Evolutionary conservation across 2,113 vertebrate species (phyloP).

Genomic region (Clupea harengus): DNA sequence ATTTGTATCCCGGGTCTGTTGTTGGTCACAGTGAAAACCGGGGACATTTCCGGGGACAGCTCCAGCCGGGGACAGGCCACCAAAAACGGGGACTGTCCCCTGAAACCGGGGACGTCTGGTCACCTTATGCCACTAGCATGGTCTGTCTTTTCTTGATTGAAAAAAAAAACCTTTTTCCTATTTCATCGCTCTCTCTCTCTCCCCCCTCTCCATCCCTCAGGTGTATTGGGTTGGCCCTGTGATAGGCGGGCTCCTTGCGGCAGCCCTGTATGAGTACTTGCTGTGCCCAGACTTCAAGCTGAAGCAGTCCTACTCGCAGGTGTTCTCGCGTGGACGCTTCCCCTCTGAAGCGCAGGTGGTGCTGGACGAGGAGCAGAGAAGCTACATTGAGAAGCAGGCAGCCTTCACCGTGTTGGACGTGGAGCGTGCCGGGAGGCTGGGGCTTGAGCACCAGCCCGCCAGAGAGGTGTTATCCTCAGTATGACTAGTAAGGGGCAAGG

Average conservation of each 20-base stretch:
- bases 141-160: neutral
- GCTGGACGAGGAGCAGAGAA: neutral
- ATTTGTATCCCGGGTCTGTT: too few species aligned
- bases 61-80: too few species aligned
- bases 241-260: constrained; percentile 62
- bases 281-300: constrained; percentile 65
- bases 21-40: too few species aligned
- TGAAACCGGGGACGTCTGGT: too few species aligned
- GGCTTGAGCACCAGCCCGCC: constrained; percentile 64
- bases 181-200: neutral
- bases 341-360: constrained; percentile 77
- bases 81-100: too few species aligned
- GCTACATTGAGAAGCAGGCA: constrained; percentile 67
- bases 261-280: constrained; percentile 64
- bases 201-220: constrained; percentile 42
- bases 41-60: too few species aligned
- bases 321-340: constrained; percentile 71
- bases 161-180: neutral
- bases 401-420: constrained; percentile 77
- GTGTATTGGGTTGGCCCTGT: constrained; percentile 71
- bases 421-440: constrained; percentile 78
- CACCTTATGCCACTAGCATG: neutral
- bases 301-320: constrained; percentile 69
- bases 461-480: constrained; percentile 86
- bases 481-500: constrained; percentile 81